Percentiles rank a stretch among this genome's conserved stretches.
Conservation (phyloP, 2,113 vertebrate genomes). For the Lepus timidus region DNA sequence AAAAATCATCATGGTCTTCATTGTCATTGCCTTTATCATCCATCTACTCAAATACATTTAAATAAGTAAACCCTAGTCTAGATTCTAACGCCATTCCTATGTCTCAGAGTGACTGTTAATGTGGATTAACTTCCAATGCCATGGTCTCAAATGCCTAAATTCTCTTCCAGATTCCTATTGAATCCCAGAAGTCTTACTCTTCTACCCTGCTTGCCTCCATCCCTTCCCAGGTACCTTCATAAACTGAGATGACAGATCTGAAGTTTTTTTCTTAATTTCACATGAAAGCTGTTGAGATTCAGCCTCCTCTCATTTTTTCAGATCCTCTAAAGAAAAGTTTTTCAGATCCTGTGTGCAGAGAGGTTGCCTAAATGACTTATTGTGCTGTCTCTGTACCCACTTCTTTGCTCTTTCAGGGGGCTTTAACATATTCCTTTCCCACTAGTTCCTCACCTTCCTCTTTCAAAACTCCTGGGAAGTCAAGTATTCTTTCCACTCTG, state of each 20-base stretch:
- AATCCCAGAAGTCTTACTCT: background rate
- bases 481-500: background rate
- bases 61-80: background rate
- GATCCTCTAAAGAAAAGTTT: background rate
- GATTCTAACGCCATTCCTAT: background rate
- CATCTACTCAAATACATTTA: background rate
- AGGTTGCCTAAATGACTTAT: background rate
- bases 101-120: background rate
- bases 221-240: background rate
- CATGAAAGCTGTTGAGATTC: background rate
- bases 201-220: background rate
- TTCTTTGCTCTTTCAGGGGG: background rate
- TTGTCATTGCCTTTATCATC: background rate
- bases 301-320: background rate
- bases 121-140: background rate
- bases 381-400: background rate
- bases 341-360: too few relatives aligned
- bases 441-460: background rate
- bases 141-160: background rate
- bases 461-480: background rate
- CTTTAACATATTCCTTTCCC: rapidly evolving
- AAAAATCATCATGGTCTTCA: background rate
- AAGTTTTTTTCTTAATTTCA: background rate
- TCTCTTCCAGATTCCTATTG: background rate
- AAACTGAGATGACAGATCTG: background rate